Base-by-base conservation (phyloP, 2,888 invertebrate species). In the Eristalinus sepulchralis region DNA sequence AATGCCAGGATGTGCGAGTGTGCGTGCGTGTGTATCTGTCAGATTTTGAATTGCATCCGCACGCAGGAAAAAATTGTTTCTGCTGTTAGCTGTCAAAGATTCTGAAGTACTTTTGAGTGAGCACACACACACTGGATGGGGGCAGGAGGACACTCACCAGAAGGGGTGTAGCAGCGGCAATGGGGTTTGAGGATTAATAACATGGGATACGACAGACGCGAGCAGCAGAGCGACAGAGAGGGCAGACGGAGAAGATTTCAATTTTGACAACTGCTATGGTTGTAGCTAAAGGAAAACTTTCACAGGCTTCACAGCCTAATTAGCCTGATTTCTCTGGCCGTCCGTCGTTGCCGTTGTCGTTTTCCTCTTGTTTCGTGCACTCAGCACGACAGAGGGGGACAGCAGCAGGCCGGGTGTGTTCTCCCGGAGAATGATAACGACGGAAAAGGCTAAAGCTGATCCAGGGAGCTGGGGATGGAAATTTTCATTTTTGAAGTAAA, bases 11-110 rank as follows among this genome's bases (percentile, higher is more conserved):
- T 67, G 10, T 47, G 59, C 22, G 39, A 33, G 11, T 67, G 10
- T 60, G 59, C 62, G 4, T 64, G 55, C 57, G 36, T 81, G 24
- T 59, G 10, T 24, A 39, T 70, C 60, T 75, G 64, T 31, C 63
- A 83, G 72, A 68, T 73, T 73, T 70, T 64, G 57, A 83, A 83
- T 47, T 86, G 86, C 83, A 86, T 83, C 70, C 70, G 66, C 66
- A 60, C 57, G 53, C 64, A 73, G 55, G 34, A 85, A 81, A 81
- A 83, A 78, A n/a, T n/a, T 71, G 64, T 59, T 83, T 86, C 68
- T 73, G 64, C 36, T 86, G 78, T 86, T 71, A 75, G 78, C 86
- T 86, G 86, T 86, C 86, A 86, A 75, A 70, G 39, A 71, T 53
- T 75, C 36, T 83, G 71, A 78, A 83, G 83, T 53, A 33, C 55